A percentile compares a stretch with the other conserved stretches of the same genome.
Evolutionary conservation across 2,888 invertebrate species (phyloP).

Genomic region (Apamea crenata): DNA sequence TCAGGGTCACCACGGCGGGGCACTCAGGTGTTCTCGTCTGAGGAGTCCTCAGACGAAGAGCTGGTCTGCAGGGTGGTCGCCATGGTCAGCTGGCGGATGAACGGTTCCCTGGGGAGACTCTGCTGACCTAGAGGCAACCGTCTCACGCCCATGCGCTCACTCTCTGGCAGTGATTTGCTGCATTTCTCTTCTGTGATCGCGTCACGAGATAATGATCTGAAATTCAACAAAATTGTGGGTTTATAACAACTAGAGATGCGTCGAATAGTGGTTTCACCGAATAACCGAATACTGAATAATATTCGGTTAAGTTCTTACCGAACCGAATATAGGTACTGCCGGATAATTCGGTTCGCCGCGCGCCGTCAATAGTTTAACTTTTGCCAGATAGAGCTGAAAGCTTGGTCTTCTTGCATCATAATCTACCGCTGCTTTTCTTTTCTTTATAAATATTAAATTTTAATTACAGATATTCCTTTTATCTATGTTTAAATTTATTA

Average conservation of each 20-base stretch:
- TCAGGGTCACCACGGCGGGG: slow-evolving; percentile 88
- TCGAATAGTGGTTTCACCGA: too few species aligned
- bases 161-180: slow-evolving; percentile 91
- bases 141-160: slow-evolving; percentile 88
- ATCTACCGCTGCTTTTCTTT: too few species aligned
- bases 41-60: slow-evolving; percentile 90
- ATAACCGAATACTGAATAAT: too few species aligned
- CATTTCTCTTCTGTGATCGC: slow-evolving; percentile 94
- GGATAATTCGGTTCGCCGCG: too few species aligned
- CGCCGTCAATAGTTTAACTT: too few species aligned
- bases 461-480: too few species aligned
- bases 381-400: too few species aligned
- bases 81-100: slow-evolving; percentile 91
- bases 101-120: slow-evolving; percentile 91
- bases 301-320: too few species aligned
- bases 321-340: too few species aligned
- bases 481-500: too few species aligned
- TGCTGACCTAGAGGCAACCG: slow-evolving; percentile 90
- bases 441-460: too few species aligned
- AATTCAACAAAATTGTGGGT: slow-evolving; percentile 52
- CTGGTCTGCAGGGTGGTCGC: slow-evolving; percentile 92
- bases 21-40: slow-evolving; percentile 89
- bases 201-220: slow-evolving; percentile 91
- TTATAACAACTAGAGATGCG: neutral
- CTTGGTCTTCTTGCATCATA: too few species aligned